Evolutionary conservation across 2,888 invertebrate species (phyloP), one percentile per base, ranked within the genome.

Genomic region (Lydus trimaculatus): DNA sequence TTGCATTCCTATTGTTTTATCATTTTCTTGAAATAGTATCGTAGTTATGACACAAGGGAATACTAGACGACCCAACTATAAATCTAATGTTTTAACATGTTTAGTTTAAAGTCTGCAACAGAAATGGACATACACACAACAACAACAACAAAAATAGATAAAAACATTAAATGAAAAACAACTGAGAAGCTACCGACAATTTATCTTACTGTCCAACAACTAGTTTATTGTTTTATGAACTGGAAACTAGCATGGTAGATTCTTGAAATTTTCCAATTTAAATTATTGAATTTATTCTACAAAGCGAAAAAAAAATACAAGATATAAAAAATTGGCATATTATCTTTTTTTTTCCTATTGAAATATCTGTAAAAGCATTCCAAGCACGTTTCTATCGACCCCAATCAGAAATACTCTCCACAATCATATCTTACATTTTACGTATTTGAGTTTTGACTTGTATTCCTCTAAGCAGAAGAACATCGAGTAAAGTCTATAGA

Each of bases 161-260:
- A 52, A 52, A 9, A 20, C 5, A 28, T 6, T 25, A 28, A 56
- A 52, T 6, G n/a, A n/a, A n/a, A 52, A 13, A 48, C 36, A 48
- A 48, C 17, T 8, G 8, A 8, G 6, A 48, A 48, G 48, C 48
- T 28, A n/a, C 15, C 7, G 6, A 56, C 28, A 28, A 56, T 56
- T 56, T 56, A 56, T 56, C 56, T 28, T 56, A 56, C 25, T 28
- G 28, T 56, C 56, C 28, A 56, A 23, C 23, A 23, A 28, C 25
- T 56, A 56, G 25, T 56, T 56, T 28, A 56, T 56, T 56, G 56
- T 28, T 56, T 56, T 56, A 56, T 56, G 56, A 28, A 56, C 28
- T 15, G 56, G n/a, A 56, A 56, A 56, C 56, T 28, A 56, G 15
- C 23, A 56, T 56, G 6, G 23, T 9, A 11, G 23, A 52, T 52